Conservation (phyloP, 2,797 vertebrate genomes). For the Rhynchotus rufescens region DNA sequence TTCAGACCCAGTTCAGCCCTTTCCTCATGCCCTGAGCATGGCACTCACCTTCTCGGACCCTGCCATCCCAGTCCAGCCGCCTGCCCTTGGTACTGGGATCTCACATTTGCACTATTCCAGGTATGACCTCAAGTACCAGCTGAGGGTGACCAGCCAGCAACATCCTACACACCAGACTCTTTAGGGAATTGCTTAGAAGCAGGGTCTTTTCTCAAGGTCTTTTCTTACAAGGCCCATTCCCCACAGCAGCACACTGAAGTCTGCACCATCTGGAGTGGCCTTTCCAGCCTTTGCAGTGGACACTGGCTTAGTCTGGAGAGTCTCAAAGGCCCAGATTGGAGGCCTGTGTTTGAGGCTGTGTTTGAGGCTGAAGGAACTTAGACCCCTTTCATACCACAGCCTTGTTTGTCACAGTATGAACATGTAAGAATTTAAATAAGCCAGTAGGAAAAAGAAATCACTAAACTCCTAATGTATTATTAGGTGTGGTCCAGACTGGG, state of each 20-base stretch:
- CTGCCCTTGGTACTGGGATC: not conserved
- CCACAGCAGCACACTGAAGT: not conserved
- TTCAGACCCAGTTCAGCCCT: not conserved
- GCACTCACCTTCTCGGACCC: not conserved
- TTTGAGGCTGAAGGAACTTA: not conserved
- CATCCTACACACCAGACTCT: fast-evolving
- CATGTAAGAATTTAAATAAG: not conserved
- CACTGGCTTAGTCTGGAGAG: not conserved
- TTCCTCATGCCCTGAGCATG: not conserved
- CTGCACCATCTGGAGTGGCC: not conserved
- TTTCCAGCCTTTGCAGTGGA: not conserved
- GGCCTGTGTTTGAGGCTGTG: not conserved
- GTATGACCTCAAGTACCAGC: not conserved
- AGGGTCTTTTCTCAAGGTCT: not conserved
- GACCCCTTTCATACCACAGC: not conserved
- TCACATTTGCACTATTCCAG: not conserved
- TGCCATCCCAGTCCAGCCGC: not conserved
- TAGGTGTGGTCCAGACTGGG: not conserved
- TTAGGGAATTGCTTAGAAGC: not conserved
- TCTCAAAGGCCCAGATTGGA: not conserved
- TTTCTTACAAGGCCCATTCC: not conserved
- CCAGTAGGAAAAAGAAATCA: not conserved
- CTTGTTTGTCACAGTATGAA: not conserved
- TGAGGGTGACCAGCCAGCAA: not conserved
- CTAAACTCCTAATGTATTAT: not conserved